A percentile compares a stretch with the other conserved stretches of the same genome.
These are phyloP conservation scores for Andrena cerasifolii DNA, from an alignment of 1,140 invertebrate genomes.

Conservation along the genomic window DNA sequence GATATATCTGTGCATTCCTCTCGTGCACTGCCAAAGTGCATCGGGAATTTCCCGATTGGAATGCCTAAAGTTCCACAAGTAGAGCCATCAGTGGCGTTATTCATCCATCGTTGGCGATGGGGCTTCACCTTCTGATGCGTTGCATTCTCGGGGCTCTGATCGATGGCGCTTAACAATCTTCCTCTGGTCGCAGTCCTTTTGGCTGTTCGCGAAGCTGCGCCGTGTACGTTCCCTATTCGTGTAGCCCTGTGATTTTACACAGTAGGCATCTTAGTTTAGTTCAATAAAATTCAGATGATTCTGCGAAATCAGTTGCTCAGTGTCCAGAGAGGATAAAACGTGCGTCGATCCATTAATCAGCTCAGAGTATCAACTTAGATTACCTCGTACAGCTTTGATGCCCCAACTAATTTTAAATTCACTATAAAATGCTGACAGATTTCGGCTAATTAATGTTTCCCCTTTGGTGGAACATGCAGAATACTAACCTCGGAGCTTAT, in stretches of 20 bases:
- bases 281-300: too few relatives aligned
- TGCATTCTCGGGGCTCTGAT: constrained; percentile 36
- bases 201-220: neutral
- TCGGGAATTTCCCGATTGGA: constrained; percentile 79
- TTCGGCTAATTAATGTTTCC: too few relatives aligned
- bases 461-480: too few relatives aligned
- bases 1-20: constrained; percentile 69
- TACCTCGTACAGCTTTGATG: too few relatives aligned
- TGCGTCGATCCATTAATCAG: too few relatives aligned
- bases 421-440: too few relatives aligned
- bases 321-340: too few relatives aligned
- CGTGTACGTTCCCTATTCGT: neutral
- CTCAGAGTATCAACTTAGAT: too few relatives aligned
- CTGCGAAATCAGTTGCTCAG: too few relatives aligned
- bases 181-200: constrained; percentile 1
- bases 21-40: constrained; percentile 69
- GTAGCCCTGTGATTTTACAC: neutral
- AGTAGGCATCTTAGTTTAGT: too few relatives aligned
- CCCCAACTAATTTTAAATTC: too few relatives aligned
- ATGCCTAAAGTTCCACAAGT: constrained; percentile 75
- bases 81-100: constrained; percentile 62
- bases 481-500: too few relatives aligned
- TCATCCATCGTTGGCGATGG: constrained; percentile 40
- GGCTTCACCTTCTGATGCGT: constrained; percentile 21
- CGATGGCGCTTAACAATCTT: constrained; percentile 51